Evolutionary conservation across 2,113 vertebrate genomes (phyloP).

Genomic region (Sander lucioperca): DNA sequence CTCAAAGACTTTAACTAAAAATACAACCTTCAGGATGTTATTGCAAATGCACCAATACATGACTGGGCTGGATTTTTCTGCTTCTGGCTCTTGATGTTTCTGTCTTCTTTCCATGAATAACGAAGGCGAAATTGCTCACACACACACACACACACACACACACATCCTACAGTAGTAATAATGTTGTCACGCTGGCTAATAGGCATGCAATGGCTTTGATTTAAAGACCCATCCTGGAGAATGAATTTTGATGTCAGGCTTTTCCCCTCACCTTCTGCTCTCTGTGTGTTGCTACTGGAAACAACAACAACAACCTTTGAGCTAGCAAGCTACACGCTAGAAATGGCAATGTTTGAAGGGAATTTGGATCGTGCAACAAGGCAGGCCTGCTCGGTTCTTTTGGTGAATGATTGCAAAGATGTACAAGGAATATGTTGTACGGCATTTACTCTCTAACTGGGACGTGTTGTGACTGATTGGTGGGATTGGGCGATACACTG

Average conservation of each 20-base stretch:
- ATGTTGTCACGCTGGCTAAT: conserved; percentile 47
- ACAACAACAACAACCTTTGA: no score
- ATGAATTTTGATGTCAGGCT: not conserved
- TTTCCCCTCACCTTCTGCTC: no score
- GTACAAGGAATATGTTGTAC: no score
- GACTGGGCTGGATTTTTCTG: conserved; percentile 68
- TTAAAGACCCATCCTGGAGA: conserved; percentile 50
- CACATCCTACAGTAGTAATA: conserved; percentile 61
- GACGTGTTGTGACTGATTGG: no score
- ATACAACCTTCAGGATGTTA: conserved; percentile 79
- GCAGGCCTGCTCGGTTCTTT: no score
- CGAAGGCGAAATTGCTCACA: conserved; percentile 64
- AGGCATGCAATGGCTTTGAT: conserved; percentile 47
- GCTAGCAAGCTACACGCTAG: no score
- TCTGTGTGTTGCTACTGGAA: no score
- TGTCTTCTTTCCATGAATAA: conserved; percentile 71
- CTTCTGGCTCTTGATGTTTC: conserved; percentile 57
- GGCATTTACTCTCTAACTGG: no score
- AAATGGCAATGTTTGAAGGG: no score
- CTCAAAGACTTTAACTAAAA: conserved; percentile 72
- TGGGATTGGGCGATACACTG: no score
- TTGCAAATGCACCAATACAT: conserved; percentile 72
- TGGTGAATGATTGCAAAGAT: no score
- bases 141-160: conserved; percentile 76
- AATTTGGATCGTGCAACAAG: no score